Percentiles rank a stretch among this genome's conserved stretches.
These are phyloP conservation scores for Dynastes maya DNA, from an alignment of 2,888 invertebrate species.

Conservation along the genomic window DNA sequence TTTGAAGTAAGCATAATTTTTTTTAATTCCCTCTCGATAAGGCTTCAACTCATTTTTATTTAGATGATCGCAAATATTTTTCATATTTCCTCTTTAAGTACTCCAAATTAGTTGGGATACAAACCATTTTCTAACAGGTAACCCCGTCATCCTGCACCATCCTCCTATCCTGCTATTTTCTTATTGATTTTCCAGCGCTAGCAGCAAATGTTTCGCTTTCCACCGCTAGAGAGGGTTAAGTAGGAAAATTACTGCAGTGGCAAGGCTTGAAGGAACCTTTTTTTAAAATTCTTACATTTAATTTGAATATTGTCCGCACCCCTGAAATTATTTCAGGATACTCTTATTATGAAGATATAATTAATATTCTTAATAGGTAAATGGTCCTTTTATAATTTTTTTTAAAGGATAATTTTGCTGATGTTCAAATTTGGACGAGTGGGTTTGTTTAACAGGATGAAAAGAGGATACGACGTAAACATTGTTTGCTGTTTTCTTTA, in stretches of 20 bases:
- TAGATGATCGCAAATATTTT: too few relatives aligned
- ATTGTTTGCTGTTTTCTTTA: not conserved
- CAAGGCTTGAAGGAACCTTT: not conserved
- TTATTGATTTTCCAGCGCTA: slow-evolving; percentile 56
- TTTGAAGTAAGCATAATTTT: not conserved
- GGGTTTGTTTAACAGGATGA: not conserved
- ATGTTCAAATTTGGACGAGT: not conserved
- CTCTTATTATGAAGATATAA: not conserved
- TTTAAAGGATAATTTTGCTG: not conserved
- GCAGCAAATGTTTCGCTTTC: slow-evolving; percentile 49
- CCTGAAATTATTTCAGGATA: not conserved
- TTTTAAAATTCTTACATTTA: not conserved
- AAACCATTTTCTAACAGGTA: slow-evolving; percentile 42
- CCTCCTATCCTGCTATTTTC: slow-evolving; percentile 55
- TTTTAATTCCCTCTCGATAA: not conserved
- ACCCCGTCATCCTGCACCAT: slow-evolving; percentile 30
- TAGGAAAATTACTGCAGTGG: not conserved
- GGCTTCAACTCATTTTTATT: too few relatives aligned
- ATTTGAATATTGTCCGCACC: not conserved
- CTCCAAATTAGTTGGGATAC: slow-evolving; percentile 37
- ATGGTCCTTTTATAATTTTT: not conserved
- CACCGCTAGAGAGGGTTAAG: slow-evolving; percentile 53
- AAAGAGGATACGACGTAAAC: not conserved
- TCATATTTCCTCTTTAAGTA: not conserved
- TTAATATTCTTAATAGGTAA: not conserved